Percentiles rank a stretch among this genome's conserved stretches.
Evolutionary conservation across 2,113 vertebrate species (phyloP).

Genomic region (Thryonomys swinderianus): DNA sequence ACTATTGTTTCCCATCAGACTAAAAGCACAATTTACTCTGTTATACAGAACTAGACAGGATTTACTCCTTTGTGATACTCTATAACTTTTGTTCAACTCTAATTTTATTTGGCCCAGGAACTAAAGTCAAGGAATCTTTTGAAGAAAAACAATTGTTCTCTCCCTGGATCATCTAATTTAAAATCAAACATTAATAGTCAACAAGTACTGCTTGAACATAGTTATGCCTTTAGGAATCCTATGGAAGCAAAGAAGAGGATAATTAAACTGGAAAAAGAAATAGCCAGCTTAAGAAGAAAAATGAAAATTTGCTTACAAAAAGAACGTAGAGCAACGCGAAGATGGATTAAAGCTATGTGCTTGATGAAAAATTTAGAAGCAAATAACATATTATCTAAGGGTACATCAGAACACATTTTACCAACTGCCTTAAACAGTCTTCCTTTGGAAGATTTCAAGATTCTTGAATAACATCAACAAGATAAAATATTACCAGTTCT

Average conservation of each 20-base stretch:
- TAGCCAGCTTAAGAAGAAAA: conserved; percentile 73
- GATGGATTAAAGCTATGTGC: conserved; percentile 68
- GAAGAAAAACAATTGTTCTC: conserved; percentile 69
- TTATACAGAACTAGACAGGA: conserved; percentile 48
- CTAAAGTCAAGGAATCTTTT: conserved; percentile 75
- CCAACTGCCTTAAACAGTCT: conserved; percentile 72
- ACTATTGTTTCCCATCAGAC: neutral
- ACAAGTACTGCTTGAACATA: conserved; percentile 75
- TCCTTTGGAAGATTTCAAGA: conserved; percentile 77
- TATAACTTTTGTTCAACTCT: conserved; percentile 64
- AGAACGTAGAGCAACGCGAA: conserved; percentile 72
- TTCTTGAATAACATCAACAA: conserved; percentile 62
- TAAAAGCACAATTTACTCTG: conserved; percentile 35
- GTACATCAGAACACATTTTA: conserved; percentile 72
- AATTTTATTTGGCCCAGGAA: conserved; percentile 73
- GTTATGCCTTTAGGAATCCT: conserved; percentile 76
- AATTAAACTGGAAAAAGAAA: conserved; percentile 79
- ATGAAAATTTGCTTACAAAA: conserved; percentile 78
- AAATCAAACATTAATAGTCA: conserved; percentile 70
- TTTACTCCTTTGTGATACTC: conserved; percentile 54
- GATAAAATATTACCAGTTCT: conserved; percentile 67
- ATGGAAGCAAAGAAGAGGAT: conserved; percentile 78
- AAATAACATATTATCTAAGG: conserved; percentile 68
- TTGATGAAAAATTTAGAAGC: conserved; percentile 76
- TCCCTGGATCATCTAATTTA: conserved; percentile 63